These are phyloP conservation scores for Limnodromus scolopaceus DNA, from an alignment of 2,797 vertebrate species.

Conservation along the genomic window DNA sequence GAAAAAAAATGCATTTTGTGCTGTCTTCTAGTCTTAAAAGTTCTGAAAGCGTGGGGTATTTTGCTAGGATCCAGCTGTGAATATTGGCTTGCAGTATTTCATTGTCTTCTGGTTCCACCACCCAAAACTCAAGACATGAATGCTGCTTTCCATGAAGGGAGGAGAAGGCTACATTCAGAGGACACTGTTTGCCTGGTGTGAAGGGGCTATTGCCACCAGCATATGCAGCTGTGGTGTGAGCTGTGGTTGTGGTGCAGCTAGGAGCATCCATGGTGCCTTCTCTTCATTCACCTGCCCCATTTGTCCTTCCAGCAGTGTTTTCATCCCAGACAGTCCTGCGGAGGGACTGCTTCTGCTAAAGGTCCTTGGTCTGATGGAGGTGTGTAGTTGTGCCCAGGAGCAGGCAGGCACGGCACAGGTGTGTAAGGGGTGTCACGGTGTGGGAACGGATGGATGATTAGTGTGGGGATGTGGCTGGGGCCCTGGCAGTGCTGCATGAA, in stretches of 20 bases:
- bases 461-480: not conserved
- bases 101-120: not conserved
- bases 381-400: not conserved
- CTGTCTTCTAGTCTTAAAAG: not conserved
- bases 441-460: fast-evolving
- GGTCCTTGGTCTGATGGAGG: not conserved
- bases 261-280: not conserved
- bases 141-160: not conserved
- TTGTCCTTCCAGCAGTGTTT: not conserved
- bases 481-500: not conserved
- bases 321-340: fast-evolving
- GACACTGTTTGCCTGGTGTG: fast-evolving
- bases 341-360: not conserved
- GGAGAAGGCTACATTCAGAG: not conserved
- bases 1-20: fast-evolving
- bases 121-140: not conserved
- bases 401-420: not conserved
- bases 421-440: fast-evolving
- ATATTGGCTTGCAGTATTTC: not conserved
- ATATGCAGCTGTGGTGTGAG: not conserved
- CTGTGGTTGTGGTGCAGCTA: not conserved
- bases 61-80: not conserved
- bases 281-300: not conserved
- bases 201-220: not conserved
- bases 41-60: not conserved